Conservation (phyloP, 1,140 invertebrate species). For the Heliothis virescens region DNA sequence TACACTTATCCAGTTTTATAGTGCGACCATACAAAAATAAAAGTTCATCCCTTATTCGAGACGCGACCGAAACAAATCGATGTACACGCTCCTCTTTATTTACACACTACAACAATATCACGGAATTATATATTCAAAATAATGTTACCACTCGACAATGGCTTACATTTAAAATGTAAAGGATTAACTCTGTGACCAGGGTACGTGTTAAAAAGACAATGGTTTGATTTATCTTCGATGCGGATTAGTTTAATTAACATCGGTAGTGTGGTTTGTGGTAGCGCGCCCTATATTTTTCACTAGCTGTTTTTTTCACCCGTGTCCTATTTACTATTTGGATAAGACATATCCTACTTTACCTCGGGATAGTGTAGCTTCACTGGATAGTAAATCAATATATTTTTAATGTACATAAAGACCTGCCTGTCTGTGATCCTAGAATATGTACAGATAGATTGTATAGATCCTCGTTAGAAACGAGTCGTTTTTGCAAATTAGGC, state of each 20-base stretch:
- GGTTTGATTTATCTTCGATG: conserved; percentile 44
- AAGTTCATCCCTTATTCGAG: not conserved
- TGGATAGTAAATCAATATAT: too few relatives aligned
- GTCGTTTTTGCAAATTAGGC: too few relatives aligned
- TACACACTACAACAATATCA: conserved; percentile 65
- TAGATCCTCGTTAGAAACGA: too few relatives aligned
- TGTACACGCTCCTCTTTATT: conserved; percentile 52
- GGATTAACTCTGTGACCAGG: conserved; percentile 54
- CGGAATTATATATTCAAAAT: conserved; percentile 79
- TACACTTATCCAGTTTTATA: too few relatives aligned
- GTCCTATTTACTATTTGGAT: too few relatives aligned
- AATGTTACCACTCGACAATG: conserved; percentile 52
- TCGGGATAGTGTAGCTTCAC: too few relatives aligned
- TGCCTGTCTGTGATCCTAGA: too few relatives aligned
- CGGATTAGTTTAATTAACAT: conserved; percentile 46
- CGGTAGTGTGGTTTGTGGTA: not conserved
- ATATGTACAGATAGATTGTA: too few relatives aligned
- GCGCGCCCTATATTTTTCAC: not conserved
- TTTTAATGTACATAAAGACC: too few relatives aligned
- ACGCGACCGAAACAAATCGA: conserved; percentile 52
- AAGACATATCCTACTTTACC: too few relatives aligned
- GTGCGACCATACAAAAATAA: not conserved
- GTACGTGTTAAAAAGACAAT: conserved; percentile 57
- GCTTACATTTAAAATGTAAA: conserved; percentile 68
- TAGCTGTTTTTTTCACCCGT: not conserved